Base-by-base conservation (phyloP, 2,888 invertebrate species). In the Drosophila setosimentum region DNA sequence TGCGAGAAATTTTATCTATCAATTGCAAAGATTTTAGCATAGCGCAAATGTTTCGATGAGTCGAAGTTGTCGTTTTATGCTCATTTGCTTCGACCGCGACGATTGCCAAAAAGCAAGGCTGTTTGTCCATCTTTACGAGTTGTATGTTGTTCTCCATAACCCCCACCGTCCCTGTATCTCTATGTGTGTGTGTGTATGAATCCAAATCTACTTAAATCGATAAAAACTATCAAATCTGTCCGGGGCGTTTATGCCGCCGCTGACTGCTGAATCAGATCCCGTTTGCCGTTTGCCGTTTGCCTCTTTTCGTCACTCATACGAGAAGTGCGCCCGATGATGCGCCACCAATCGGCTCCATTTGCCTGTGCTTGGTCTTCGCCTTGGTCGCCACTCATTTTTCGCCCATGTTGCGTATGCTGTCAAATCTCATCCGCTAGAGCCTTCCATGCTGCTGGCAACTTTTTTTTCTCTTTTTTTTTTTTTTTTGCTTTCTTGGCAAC, bases 161-260 rank as follows among this genome's bases (percentile, higher is more conserved):
- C 7, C 53, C n/a, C 21, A 4, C 51, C 29, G 45, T 48, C 5
- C 54, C 51, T 32, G 50, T 24, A 24, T 35, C 1, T 13, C 13
- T 2, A 32, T 53, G 50, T 69, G 55, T 61, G 61, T 68, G 57
- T 63, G 58, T 61, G 65, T 76, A 69, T 71, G 81, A 69, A 76
- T 63, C 73, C 65, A 85, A 83, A 88, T 90, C 87, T 80, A 83
- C 87, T 88, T 87, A 83, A 87, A 90, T 87, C 87, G 90, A 87
- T 87, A 87, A 87, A 90, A 87, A 87, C 90, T 90, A 87, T 86
- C 83, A 87, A 90, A 88, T 88, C 83, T 88, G 83, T 83, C 76
- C 68, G 82, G 82, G 82, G 86, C 82, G 87, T 88, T 82, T 82
- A 73, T 76, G 77, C 77, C 71, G 77, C 79, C 69, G 67, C 65